Evolutionary conservation across 2,888 invertebrate species (phyloP).

Genomic region (Helleia helle): DNA sequence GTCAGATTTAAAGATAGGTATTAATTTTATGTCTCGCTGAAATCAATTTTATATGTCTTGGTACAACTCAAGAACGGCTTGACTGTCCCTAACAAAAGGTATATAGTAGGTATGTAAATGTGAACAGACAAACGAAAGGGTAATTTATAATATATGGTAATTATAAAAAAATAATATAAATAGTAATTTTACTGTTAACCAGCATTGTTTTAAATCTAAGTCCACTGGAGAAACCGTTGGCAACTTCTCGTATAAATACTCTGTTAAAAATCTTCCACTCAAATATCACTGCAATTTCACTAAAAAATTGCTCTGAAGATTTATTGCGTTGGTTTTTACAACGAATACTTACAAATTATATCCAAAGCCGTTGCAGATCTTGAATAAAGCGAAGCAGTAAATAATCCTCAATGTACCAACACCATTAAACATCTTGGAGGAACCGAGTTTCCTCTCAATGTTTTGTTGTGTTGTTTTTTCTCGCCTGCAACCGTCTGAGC

Average conservation of each 20-base stretch:
- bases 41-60: too few species aligned
- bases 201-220: too few species aligned
- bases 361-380: conserved; percentile 12
- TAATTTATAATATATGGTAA: too few species aligned
- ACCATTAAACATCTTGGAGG: conserved; percentile 27
- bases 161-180: too few species aligned
- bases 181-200: too few species aligned
- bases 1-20: too few species aligned
- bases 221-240: too few species aligned
- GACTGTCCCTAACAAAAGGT: too few species aligned
- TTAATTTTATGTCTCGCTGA: too few species aligned
- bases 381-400: conserved; percentile 18
- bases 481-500: conserved; percentile 26
- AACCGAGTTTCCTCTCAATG: conserved; percentile 21
- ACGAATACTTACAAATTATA: conserved; percentile 11
- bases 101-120: too few species aligned
- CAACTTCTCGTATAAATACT: background rate
- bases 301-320: background rate
- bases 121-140: too few species aligned
- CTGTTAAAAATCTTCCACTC: background rate
- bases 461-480: conserved; percentile 28
- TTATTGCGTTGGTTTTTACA: conserved; percentile 1
- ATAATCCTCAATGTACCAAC: conserved; percentile 25
- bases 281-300: background rate
- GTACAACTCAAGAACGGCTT: too few species aligned